These are phyloP conservation scores for Mythimna lalbum DNA, from an alignment of 2,888 invertebrate species.

Conservation along the genomic window DNA sequence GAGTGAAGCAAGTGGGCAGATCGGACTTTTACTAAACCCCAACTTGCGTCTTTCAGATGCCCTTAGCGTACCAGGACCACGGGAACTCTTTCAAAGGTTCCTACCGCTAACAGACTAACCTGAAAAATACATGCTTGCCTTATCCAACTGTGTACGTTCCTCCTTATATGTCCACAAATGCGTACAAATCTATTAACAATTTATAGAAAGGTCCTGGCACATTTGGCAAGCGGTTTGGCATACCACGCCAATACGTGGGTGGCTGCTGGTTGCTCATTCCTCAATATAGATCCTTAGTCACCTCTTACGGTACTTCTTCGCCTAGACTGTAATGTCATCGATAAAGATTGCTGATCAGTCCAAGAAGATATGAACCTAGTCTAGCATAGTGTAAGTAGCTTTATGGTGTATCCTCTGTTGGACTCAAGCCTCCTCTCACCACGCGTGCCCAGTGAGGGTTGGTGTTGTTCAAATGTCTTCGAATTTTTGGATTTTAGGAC, in stretches of 20 bases:
- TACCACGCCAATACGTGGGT: constrained; percentile 14
- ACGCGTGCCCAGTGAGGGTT: no score
- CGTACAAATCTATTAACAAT: constrained; percentile 12
- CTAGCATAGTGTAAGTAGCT: no score
- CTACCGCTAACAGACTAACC: neutral
- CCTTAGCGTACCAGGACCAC: no score
- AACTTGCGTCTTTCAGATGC: no score
- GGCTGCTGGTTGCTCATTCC: constrained; percentile 33
- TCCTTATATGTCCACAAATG: constrained; percentile 2
- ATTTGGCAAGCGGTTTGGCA: constrained; percentile 51
- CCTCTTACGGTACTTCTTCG: constrained; percentile 18
- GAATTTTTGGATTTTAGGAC: no score
- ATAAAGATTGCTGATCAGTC: neutral
- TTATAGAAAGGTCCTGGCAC: no score
- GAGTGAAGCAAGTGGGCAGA: no score
- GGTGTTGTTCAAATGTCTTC: no score
- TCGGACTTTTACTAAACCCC: no score
- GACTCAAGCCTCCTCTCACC: no score
- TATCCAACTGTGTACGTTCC: neutral
- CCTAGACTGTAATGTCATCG: neutral
- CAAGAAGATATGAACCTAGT: neutral
- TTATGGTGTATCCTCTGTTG: no score
- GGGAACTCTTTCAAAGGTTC: no score
- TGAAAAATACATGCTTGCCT: neutral
- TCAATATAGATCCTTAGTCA: constrained; percentile 42